Base-by-base conservation (phyloP, 2,888 invertebrate species). In the Erebia aethiops region DNA sequence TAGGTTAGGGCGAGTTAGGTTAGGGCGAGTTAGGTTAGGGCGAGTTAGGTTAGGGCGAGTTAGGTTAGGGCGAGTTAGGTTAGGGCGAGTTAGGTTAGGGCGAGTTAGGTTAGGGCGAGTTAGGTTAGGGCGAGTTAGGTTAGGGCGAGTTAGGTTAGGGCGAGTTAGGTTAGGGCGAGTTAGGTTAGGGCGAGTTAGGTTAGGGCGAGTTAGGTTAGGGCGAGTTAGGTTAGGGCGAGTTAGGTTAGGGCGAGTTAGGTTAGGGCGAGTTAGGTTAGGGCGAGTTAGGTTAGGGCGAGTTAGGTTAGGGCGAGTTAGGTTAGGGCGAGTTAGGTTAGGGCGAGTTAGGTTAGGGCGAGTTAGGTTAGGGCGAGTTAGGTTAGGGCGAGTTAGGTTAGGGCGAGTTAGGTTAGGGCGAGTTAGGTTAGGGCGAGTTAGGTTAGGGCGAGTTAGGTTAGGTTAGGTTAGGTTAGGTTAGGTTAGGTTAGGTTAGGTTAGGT, bases 301-400 rank as follows among this genome's bases (percentile, higher is more conserved):
- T n/a, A 54, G 54, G 54, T 13, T n/a, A 54, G 16, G 54, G 11
- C n/a, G n/a, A 16, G 52, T 52, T 54, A 54, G 54, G 54, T 13
- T n/a, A 54, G 16, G 54, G 11, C n/a, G n/a, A 16, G 54, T 54
- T 54, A 54, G 54, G 54, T 13, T n/a, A 54, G 16, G 54, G 11
- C n/a, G n/a, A 16, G 54, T 54, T 54, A 54, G 54, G 54, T 13
- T n/a, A 54, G 16, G 54, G n/a, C n/a, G 1, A 2, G 21, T 21
- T 21, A 21, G 26, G 26, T 26, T 26, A 69, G 69, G 69, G 21
- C 21, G 0, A 3, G 26, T 73, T 71, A 69, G 71, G 71, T 73
- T 73, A 73, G 68, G 69, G 21, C 21, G 0, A 3, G 26, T 71
- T 71, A 69, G 71, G 66, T 71, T 66, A 65, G 71, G 73, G 21